Base-by-base conservation (phyloP, 2,797 vertebrate species). In the Selene dorsalis region DNA sequence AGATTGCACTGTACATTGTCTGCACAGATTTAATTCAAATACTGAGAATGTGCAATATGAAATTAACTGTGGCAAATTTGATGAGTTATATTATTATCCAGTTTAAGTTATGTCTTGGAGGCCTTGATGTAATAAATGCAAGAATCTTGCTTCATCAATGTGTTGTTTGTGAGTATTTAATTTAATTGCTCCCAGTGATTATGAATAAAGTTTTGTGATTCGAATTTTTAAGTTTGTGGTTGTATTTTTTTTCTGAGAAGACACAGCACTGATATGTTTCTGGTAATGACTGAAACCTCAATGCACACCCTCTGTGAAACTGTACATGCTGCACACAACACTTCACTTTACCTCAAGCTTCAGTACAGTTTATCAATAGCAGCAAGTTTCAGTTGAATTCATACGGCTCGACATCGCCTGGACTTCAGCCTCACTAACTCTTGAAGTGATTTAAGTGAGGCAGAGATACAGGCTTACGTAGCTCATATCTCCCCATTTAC, bases 371-470 rank as follows among this genome's bases (percentile, higher is more conserved):
- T 9, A 62, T 75, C 30, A 53, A 10, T 43, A 59, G 26, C 28
- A 52, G 32, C 11, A 50, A 26, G 43, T 65, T 73, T 56, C 2
- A 63, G 6, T 45, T 47, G 4, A 66, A 20, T 13, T 32, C 13
- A 18, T 43, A 32, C 10, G 17, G 12, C 57, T 59, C 8, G 35
- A 26, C 69, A 30, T 35, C 26, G 58, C 22, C 47, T 88, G 92
- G 89, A 93, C 92, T 91, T 91, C 74, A 87, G 80, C 74, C 90
- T 84, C 84, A 79, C 69, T 62, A 56, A 56, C 5, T 78, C 53
- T 17, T 72, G 28, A 83, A 69, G 82, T 84, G 85, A 73, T 87
- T 84, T 32, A 62, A 87, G 63, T 75, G 12, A 67, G 43, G 18
- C 58, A 80, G 30, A 77, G 83, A 91, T 80, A 83, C 35, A 53